Evolutionary conservation across 2,888 invertebrate genomes (phyloP).

Genomic region (Hirtodrosophila alboralis): DNA sequence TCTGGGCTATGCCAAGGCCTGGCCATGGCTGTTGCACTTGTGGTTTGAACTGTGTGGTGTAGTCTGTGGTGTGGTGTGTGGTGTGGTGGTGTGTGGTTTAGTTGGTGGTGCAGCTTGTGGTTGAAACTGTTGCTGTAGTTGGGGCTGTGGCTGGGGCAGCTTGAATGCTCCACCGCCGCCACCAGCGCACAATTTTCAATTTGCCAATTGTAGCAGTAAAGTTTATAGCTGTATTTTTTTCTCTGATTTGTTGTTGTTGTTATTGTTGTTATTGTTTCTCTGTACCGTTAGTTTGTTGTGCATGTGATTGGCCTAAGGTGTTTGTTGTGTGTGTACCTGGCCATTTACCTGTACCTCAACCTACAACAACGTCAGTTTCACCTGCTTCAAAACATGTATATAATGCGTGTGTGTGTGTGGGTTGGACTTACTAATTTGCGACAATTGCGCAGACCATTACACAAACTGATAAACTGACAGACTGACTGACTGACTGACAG

Average conservation of each 20-base stretch:
- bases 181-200: constrained; percentile 76
- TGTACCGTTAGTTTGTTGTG: constrained; percentile 66
- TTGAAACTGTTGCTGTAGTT: constrained; percentile 16
- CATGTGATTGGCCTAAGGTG: constrained; percentile 76
- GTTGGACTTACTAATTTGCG: constrained; percentile 71
- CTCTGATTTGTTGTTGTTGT: constrained; percentile 21
- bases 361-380: constrained; percentile 1
- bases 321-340: constrained; percentile 50
- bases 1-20: constrained; percentile 57
- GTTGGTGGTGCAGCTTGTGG: too few relatives aligned
- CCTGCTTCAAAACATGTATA: constrained; percentile 5
- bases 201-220: constrained; percentile 81
- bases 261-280: too few relatives aligned
- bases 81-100: too few relatives aligned
- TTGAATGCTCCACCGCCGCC: constrained; percentile 33
- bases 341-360: constrained; percentile 36
- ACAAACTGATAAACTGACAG: constrained; percentile 32
- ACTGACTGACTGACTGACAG: constrained; percentile 15
- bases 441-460: constrained; percentile 74
- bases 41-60: constrained; percentile 4
- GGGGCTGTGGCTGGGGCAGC: constrained; percentile 23
- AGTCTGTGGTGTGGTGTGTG: too few relatives aligned
- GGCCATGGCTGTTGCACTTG: constrained; percentile 31
- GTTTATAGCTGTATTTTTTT: constrained; percentile 64
- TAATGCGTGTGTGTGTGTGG: constrained; percentile 27